phyloP scores from a whole-genome alignment of 2,797 vertebrate species.

The Bradypodion pumilum region DNA sequence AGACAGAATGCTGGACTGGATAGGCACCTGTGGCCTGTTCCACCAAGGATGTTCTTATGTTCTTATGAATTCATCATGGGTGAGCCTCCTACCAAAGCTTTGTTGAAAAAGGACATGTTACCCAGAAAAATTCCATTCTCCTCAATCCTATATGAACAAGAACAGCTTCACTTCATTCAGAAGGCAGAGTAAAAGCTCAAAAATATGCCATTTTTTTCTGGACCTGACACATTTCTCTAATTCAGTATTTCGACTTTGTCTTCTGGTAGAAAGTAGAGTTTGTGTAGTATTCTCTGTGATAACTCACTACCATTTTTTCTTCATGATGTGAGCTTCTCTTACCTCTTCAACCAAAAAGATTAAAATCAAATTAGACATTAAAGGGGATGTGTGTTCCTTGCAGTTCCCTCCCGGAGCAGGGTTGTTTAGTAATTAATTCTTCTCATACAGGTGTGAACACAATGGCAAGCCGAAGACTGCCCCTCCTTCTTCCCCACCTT shows the following conservation, averaged over 20 bases:
- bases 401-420: no score
- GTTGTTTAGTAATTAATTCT: background rate
- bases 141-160: background rate
- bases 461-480: background rate
- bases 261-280: background rate
- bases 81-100: background rate
- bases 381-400: no score
- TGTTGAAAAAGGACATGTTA: background rate
- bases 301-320: background rate
- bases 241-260: background rate
- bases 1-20: no score
- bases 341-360: background rate
- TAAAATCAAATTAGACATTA: no score
- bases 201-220: no score
- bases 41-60: no score
- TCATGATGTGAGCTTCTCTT: background rate
- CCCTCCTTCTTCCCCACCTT: rapidly evolving
- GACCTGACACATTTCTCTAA: background rate
- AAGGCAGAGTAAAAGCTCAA: background rate
- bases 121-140: background rate
- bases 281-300: no score
- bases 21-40: no score
- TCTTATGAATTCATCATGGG: no score
- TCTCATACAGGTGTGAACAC: rapidly evolving
- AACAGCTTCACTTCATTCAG: background rate